These are phyloP conservation scores for Helostoma temminkii DNA, from an alignment of 2,797 vertebrate genomes.

Conservation along the genomic window DNA sequence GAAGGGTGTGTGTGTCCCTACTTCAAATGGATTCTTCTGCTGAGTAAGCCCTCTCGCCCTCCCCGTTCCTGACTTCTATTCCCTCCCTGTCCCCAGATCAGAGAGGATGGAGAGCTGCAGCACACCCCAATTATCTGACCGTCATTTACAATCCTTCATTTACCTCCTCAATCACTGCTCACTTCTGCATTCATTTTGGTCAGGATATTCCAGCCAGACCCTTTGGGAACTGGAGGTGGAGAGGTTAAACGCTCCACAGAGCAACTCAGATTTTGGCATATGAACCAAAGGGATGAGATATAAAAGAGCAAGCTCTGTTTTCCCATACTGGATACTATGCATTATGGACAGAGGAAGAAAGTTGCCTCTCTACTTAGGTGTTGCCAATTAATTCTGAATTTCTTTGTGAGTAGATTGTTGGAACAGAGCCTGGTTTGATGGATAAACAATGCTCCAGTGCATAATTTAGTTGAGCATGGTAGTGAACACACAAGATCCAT, in stretches of 20 bases:
- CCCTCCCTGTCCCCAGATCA: slow-evolving; percentile 67
- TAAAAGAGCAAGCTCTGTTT: slow-evolving; percentile 61
- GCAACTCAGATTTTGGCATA: slow-evolving; percentile 72
- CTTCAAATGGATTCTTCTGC: slow-evolving; percentile 74
- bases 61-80: slow-evolving; percentile 40
- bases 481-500: slow-evolving; percentile 66
- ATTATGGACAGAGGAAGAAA: slow-evolving; percentile 64
- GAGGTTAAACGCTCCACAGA: slow-evolving; percentile 81
- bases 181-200: slow-evolving; percentile 74
- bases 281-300: slow-evolving; percentile 63
- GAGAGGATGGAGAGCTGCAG: slow-evolving; percentile 59
- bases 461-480: slow-evolving; percentile 75
- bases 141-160: slow-evolving; percentile 80
- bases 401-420: slow-evolving; percentile 76
- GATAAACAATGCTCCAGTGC: slow-evolving; percentile 81
- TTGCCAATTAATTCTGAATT: slow-evolving; percentile 82
- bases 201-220: slow-evolving; percentile 67
- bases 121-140: slow-evolving; percentile 80
- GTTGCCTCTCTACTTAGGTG: slow-evolving; percentile 70
- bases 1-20: slow-evolving; percentile 35
- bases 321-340: slow-evolving; percentile 50
- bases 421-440: slow-evolving; percentile 78
- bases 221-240: slow-evolving; percentile 65
- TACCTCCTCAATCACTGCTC: slow-evolving; percentile 67
- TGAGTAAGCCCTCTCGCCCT: slow-evolving; percentile 69